Percentiles rank a stretch among this genome's conserved stretches.
These are phyloP conservation scores for Coleophora deauratella DNA, from an alignment of 2,888 invertebrate genomes.

Conservation along the genomic window DNA sequence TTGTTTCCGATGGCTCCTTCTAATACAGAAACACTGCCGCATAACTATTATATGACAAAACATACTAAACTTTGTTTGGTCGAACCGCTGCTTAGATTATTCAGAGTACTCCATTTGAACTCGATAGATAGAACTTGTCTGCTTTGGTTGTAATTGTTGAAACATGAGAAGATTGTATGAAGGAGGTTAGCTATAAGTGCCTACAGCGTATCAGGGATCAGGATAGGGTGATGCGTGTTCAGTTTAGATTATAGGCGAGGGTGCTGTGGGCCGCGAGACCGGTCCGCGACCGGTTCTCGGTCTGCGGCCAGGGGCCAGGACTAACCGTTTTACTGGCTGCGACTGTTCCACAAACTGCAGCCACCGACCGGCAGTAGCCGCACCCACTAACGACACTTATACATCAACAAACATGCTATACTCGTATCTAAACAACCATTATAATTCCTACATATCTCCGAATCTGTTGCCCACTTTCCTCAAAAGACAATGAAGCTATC, in stretches of 20 bases:
- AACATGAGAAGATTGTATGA: slow-evolving; percentile 58
- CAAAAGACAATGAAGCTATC: too few species aligned
- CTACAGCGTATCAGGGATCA: slow-evolving; percentile 17
- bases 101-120: slow-evolving; percentile 45
- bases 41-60: slow-evolving; percentile 1
- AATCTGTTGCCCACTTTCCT: too few species aligned
- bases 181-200: slow-evolving; percentile 54
- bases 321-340: slow-evolving; percentile 70
- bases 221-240: slow-evolving; percentile 62
- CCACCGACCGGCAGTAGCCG: slow-evolving; percentile 38
- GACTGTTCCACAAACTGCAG: slow-evolving; percentile 65
- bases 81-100: slow-evolving; percentile 38
- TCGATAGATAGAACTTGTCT: slow-evolving; percentile 37
- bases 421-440: too few species aligned
- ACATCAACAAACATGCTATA: not conserved
- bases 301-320: slow-evolving; percentile 52
- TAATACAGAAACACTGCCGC: not conserved
- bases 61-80: slow-evolving; percentile 51
- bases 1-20: too few species aligned
- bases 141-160: slow-evolving; percentile 38
- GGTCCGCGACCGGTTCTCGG: slow-evolving; percentile 67
- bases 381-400: slow-evolving; percentile 24
- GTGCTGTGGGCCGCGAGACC: slow-evolving; percentile 40
- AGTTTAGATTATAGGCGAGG: slow-evolving; percentile 48
- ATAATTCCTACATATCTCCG: too few species aligned